These are phyloP conservation scores for Pristionchus maxplancki DNA, from an alignment of 2,888 invertebrate genomes.

Conservation along the genomic window DNA sequence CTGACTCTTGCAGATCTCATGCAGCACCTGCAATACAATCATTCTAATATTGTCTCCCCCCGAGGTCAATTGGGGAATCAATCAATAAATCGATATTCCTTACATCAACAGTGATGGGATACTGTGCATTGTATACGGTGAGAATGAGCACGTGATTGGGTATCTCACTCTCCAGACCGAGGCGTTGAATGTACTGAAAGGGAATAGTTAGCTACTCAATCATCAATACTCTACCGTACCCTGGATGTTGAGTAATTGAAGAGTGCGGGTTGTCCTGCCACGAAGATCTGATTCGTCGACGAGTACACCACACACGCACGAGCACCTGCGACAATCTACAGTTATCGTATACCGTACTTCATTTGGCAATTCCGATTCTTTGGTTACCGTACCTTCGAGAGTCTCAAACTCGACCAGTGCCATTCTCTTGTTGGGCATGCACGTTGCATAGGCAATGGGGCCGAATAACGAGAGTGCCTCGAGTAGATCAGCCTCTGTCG, in stretches of 20 bases:
- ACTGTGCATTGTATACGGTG: constrained; percentile 97
- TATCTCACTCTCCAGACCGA: constrained; percentile 82
- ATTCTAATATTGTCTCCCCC: neutral
- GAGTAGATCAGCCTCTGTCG: constrained; percentile 80
- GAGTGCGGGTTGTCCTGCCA: constrained; percentile 78
- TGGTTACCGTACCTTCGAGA: constrained; percentile 58
- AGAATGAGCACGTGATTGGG: constrained; percentile 97
- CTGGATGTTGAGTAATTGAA: constrained; percentile 80
- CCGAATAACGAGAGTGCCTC: constrained; percentile 80
- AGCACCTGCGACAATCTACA: constrained; percentile 60
- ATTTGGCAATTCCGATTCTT: neutral
- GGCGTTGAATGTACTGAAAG: constrained; percentile 63
- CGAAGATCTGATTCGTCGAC: constrained; percentile 76
- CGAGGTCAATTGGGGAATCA: neutral
- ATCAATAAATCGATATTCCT: constrained; percentile 43
- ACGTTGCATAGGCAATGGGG: constrained; percentile 76
- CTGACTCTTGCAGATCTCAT: constrained; percentile 95
- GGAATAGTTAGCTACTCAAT: neutral
- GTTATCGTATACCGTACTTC: neutral
- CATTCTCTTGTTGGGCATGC: constrained; percentile 73
- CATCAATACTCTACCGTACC: neutral
- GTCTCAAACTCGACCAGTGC: constrained; percentile 75
- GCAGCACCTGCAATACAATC: constrained; percentile 85
- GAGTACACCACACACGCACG: constrained; percentile 71
- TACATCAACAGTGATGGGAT: constrained; percentile 92